Evolutionary conservation across 2,888 invertebrate genomes (phyloP).

Genomic region (Perithous albicinctus): DNA sequence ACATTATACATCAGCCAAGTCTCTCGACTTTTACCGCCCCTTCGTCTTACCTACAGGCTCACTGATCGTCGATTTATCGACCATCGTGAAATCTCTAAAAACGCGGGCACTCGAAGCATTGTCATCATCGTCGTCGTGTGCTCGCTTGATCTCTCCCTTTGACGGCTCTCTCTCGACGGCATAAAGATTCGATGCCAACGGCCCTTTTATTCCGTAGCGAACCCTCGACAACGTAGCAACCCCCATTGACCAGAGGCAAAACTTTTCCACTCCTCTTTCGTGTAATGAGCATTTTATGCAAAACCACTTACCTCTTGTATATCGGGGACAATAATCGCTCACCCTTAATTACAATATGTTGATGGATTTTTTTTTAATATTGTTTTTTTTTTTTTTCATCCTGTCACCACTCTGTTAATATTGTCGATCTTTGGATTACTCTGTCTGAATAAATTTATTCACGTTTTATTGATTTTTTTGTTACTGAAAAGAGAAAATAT

Average conservation of each 20-base stretch:
- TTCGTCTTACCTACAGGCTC: not conserved
- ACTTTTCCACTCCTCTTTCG: slow-evolving; percentile 32
- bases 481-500: too few species aligned
- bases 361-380: not conserved
- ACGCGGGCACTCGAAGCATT: slow-evolving; percentile 29
- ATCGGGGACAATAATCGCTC: slow-evolving; percentile 12
- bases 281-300: slow-evolving; percentile 56
- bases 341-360: slow-evolving; percentile 8
- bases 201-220: slow-evolving; percentile 1
- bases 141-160: not conserved
- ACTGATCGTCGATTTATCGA: slow-evolving; percentile 57
- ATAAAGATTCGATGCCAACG: slow-evolving; percentile 11
- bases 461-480: too few species aligned
- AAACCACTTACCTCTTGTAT: slow-evolving; percentile 3
- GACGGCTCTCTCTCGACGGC: slow-evolving; percentile 1
- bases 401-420: not conserved
- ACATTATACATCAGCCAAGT: slow-evolving; percentile 11
- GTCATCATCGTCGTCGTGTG: slow-evolving; percentile 11
- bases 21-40: slow-evolving; percentile 19
- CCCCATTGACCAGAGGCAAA: not conserved
- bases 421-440: not conserved
- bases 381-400: not conserved
- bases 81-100: slow-evolving; percentile 36
- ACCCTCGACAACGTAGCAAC: not conserved
- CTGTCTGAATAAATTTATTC: too few species aligned